phyloP scores from a whole-genome alignment of 2,113 vertebrate species.

The Litocranius walleri region DNA sequence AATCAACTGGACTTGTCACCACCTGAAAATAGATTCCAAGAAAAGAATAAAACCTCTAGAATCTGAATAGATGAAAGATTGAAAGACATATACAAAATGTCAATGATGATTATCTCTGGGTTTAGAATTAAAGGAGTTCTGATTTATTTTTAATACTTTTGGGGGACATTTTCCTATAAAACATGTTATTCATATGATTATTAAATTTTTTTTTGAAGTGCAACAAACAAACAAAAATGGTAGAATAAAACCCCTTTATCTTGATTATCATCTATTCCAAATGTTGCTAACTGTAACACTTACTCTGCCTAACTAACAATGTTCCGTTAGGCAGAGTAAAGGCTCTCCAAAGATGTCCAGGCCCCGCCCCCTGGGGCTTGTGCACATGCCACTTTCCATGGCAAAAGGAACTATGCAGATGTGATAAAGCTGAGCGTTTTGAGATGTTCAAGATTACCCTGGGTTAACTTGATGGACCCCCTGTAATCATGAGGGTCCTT shows the following conservation, averaged over 20 bases:
- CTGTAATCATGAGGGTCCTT: neutral
- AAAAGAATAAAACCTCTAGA: neutral
- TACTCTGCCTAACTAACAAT: too few species aligned
- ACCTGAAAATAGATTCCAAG: neutral
- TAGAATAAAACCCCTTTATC: neutral
- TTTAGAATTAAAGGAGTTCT: neutral
- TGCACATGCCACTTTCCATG: neutral
- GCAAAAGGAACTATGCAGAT: neutral
- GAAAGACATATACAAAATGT: neutral
- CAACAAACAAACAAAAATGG: neutral
- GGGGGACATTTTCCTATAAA: neutral
- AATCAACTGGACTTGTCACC: neutral
- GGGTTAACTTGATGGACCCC: neutral
- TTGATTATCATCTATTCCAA: neutral
- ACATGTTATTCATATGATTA: neutral
- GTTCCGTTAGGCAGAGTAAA: neutral
- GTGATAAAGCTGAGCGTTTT: neutral
- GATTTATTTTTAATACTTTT: conserved; percentile 4
- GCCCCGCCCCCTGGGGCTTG: neutral
- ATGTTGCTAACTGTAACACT: neutral
- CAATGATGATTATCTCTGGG: neutral
- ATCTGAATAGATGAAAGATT: neutral
- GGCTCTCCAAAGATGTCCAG: neutral
- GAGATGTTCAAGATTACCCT: neutral
- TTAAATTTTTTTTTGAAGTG: neutral